These are phyloP conservation scores for Puntigrus tetrazona DNA, from an alignment of 2,113 vertebrate species.

Conservation along the genomic window DNA sequence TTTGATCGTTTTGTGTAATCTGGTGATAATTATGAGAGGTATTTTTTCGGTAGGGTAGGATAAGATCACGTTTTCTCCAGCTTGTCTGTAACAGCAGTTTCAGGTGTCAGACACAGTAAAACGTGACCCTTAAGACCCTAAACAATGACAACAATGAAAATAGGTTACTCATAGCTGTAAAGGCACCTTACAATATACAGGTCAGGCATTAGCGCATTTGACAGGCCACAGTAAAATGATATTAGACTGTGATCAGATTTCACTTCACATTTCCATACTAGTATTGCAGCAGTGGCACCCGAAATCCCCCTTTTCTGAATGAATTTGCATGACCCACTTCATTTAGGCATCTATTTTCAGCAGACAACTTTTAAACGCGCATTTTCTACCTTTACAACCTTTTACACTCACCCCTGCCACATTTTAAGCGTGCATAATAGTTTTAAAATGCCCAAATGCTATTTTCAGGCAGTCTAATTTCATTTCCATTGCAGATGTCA, in stretches of 20 bases:
- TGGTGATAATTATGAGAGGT: not conserved
- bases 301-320: conserved; percentile 9
- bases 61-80: conserved; percentile 16
- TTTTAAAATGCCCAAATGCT: not conserved
- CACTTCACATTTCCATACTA: not conserved
- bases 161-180: conserved; percentile 5
- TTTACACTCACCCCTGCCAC: not conserved
- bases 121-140: not conserved
- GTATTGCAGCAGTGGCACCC: too few species aligned
- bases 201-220: conserved; percentile 6
- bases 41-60: conserved; percentile 9
- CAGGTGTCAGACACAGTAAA: conserved; percentile 54
- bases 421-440: not conserved
- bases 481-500: not conserved
- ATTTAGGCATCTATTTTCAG: not conserved
- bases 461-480: not conserved
- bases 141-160: conserved; percentile 13
- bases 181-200: not conserved
- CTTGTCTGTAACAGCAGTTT: conserved; percentile 7
- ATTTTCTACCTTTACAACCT: not conserved
- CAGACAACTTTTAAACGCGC: not conserved
- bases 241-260: conserved; percentile 7
- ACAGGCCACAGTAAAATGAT: conserved; percentile 2
- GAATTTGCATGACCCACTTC: not conserved
- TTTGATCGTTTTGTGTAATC: not conserved